These are phyloP conservation scores for Tinamus guttatus DNA, from an alignment of 2,113 vertebrate species.

Conservation along the genomic window DNA sequence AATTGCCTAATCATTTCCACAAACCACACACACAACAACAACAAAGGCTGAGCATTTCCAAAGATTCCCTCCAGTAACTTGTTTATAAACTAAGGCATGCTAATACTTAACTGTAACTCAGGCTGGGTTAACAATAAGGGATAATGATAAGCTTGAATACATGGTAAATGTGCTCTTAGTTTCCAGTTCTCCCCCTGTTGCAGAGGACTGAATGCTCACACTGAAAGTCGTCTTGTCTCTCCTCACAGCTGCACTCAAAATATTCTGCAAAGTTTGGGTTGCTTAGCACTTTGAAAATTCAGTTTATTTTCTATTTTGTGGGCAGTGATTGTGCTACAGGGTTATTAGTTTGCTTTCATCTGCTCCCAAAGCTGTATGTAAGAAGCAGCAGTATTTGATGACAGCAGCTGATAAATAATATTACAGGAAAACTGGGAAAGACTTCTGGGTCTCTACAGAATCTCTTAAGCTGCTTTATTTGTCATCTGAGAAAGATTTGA, in stretches of 20 bases:
- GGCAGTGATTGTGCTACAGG: background rate
- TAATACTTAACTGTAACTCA: background rate
- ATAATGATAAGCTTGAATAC: background rate
- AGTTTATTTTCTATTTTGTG: rapidly evolving
- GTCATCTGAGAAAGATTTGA: background rate
- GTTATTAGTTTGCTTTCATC: background rate
- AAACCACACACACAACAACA: background rate
- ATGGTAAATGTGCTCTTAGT: rapidly evolving
- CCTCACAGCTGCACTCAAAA: background rate
- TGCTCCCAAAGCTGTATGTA: background rate
- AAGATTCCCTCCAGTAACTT: too few species aligned
- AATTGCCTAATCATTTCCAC: background rate
- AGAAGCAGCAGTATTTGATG: background rate
- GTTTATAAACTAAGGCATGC: background rate
- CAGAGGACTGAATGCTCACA: background rate
- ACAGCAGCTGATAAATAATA: background rate
- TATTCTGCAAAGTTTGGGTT: background rate
- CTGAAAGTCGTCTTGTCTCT: background rate
- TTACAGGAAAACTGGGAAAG: background rate
- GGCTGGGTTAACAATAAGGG: background rate
- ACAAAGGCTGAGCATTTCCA: background rate
- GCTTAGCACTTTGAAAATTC: rapidly evolving
- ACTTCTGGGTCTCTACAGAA: background rate
- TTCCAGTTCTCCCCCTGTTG: background rate
- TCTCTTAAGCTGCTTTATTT: background rate